Evolutionary conservation across 2,113 vertebrate species (phyloP), one percentile per base, ranked within the genome.

Genomic region (Arizona elegans): DNA sequence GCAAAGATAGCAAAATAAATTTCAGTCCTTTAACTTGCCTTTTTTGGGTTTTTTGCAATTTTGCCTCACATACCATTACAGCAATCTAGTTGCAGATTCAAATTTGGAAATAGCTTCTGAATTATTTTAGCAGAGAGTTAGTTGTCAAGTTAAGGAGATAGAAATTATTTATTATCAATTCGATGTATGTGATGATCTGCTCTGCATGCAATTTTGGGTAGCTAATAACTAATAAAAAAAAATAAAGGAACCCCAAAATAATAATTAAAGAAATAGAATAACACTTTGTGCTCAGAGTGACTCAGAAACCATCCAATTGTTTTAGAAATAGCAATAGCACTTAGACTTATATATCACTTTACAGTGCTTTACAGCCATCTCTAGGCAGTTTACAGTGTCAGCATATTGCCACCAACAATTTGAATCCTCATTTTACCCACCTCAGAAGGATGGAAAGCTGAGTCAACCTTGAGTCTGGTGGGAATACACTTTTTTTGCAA

Each of bases 261-360:
- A 33, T 81, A 81, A 38, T 81, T 70, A 2, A 33, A 33, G 6
- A 75, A 38, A 33, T 75, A 75, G 70, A 81, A 38, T 81, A 81
- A 38, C 2, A 21, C 75, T 38, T 19, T 21, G 33, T 81, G 75
- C 75, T 81, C 75, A 38, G n/a, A 8, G 7, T 75, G 70, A 75
- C 70, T 75, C n/a, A 43, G 33, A 81, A 81, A 81, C 17, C 17
- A 81, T 21, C 33, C 70, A 81, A 38, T 81, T 0, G 0, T 33
- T 9, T 93, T 95, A 94, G 90, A 93, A 75, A 54, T 50, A 50
- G 47, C 47, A 50, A 50, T 50, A 50, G 47, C 47, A 50, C 47
- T 50, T 50, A 50, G 47, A 50, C 47, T 50, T 50, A 50, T 50
- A 50, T 50, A 50, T 0, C 6, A 7, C 47, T 50, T 50, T 50